Conservation (phyloP, 2,888 invertebrate genomes). For the Nomada fucata region DNA sequence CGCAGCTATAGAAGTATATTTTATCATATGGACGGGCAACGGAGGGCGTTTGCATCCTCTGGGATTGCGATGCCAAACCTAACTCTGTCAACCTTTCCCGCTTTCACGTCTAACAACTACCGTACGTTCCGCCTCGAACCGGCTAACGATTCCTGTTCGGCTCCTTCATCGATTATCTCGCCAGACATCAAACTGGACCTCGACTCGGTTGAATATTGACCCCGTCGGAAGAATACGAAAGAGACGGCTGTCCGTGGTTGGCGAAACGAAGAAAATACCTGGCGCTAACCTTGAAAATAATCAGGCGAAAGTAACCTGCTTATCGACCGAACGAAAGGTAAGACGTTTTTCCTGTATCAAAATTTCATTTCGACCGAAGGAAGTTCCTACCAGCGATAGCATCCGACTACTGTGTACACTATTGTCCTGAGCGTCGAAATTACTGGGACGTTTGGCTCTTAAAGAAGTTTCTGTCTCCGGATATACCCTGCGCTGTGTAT, state of each 20-base stretch:
- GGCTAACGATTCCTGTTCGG: slow-evolving; percentile 16
- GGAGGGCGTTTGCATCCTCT: slow-evolving; percentile 14
- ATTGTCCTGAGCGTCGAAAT: slow-evolving; percentile 58
- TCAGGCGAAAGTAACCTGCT: slow-evolving; percentile 6
- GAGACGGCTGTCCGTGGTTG: not conserved
- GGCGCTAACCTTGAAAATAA: slow-evolving; percentile 37
- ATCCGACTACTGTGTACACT: slow-evolving; percentile 31
- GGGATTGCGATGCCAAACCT: slow-evolving; percentile 21
- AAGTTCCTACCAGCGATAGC: slow-evolving; percentile 43
- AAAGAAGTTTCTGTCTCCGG: slow-evolving; percentile 58
- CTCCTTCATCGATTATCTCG: too few species aligned
- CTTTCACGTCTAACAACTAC: slow-evolving; percentile 2
- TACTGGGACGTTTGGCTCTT: slow-evolving; percentile 61
- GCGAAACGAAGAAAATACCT: slow-evolving; percentile 2
- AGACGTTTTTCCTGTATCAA: slow-evolving; percentile 34
- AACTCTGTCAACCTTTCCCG: slow-evolving; percentile 14
- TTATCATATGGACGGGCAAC: slow-evolving; percentile 27
- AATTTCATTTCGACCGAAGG: slow-evolving; percentile 64
- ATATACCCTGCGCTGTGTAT: slow-evolving; percentile 16
- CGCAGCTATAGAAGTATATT: slow-evolving; percentile 66
- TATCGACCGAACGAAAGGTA: not conserved
- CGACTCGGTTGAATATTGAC: not conserved
- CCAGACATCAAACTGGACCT: not conserved
- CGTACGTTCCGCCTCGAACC: not conserved
- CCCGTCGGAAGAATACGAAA: not conserved